These are phyloP conservation scores for Platorchestia sp. DNA, from an alignment of 1,140 invertebrate species.

Conservation along the genomic window DNA sequence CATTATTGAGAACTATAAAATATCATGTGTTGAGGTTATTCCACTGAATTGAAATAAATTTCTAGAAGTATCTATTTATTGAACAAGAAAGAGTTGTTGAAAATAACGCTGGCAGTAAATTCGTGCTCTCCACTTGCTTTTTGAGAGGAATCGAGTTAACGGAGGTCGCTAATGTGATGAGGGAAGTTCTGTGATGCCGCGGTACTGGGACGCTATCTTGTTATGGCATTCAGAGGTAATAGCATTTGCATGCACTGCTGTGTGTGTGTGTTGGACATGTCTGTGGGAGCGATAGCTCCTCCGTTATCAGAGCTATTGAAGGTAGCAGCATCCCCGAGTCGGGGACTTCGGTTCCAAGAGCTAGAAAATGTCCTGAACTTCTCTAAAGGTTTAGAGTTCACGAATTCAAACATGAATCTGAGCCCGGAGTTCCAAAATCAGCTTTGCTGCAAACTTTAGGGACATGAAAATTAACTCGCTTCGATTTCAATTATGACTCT, in stretches of 20 bases:
- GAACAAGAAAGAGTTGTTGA: neutral
- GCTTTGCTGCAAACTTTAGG: neutral
- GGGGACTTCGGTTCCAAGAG: neutral
- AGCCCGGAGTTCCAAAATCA: neutral
- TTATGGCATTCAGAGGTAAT: neutral
- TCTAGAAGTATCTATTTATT: neutral
- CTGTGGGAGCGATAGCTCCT: neutral
- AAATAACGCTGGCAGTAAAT: neutral
- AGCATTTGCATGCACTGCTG: neutral
- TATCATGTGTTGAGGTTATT: neutral
- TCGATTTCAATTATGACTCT: neutral
- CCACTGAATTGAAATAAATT: neutral
- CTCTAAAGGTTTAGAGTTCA: neutral
- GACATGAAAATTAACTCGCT: neutral
- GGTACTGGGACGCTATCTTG: neutral
- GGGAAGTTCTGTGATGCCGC: neutral
- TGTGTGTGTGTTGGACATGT: neutral
- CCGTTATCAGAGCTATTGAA: neutral
- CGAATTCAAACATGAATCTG: neutral
- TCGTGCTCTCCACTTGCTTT: neutral
- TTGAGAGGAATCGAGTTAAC: neutral
- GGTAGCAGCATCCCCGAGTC: neutral
- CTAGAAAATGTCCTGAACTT: neutral
- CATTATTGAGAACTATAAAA: neutral
- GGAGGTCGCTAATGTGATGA: slow-evolving; percentile 11